Base-by-base conservation (phyloP, 2,888 invertebrate species). In the Dione juno region DNA sequence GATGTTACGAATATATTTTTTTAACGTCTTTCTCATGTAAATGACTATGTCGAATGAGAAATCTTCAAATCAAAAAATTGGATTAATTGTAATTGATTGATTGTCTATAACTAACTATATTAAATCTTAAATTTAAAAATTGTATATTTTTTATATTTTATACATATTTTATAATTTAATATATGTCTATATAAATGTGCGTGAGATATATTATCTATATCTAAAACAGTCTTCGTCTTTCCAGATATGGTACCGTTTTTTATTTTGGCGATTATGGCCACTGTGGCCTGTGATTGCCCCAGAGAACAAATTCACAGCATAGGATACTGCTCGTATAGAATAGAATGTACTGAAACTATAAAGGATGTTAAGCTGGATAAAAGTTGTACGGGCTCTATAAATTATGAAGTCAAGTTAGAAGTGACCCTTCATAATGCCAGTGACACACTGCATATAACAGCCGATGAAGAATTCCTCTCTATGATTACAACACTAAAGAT, bases 321-420 rank as follows among this genome's bases (percentile, higher is more conserved):
- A 45, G 84, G 83, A 1, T 68, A 74, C 45, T 92, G 92, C 71
- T 77, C 79, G 10, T 87, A 81, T 69, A 80, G 76, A 16, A 77
- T 88, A 59, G 78, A 83, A 52, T 92, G 92, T 76, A 70, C 45
- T 8, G 79, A 80, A n/a, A 77, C 76, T 65, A 81, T 91, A 41
- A 75, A 76, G 0, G 82, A 81, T 1, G 71, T 85, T 1, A 74
- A 54, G 0, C 82, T 92, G 0, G 83, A 84, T 0, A 70, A 76
- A 3, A 74, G 84, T 1, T 92, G 92, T 74, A 80, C 76, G 35
- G 87, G 85, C n/a, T 81, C 91, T 9, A 78, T 81, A 43, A 92
- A 91, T 76, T 79, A 79, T 43, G 84, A 82, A 3, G 85, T 85
- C 19, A 78, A 67, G 9, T 80, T 91, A 0, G 84, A 88, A 41